A percentile compares a stretch with the other conserved stretches of the same genome.
phyloP scores from a whole-genome alignment of 2,113 vertebrate genomes.

The Sinocyclocheilus anophthalmus region DNA sequence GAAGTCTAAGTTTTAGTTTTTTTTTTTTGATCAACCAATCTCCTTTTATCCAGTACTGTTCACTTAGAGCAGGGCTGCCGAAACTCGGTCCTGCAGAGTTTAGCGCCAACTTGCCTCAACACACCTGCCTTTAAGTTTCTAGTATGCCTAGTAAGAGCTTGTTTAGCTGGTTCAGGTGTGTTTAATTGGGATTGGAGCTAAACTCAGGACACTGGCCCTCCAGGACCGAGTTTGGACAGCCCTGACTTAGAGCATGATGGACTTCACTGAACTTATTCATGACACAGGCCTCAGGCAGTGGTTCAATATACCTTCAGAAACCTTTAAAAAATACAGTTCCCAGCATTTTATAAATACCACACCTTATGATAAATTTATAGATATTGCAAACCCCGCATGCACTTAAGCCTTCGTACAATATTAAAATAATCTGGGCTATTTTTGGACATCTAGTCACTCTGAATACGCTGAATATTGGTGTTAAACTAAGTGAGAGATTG shows the following conservation, averaged over 20 bases:
- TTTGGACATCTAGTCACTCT: slow-evolving; percentile 28
- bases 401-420: slow-evolving; percentile 45
- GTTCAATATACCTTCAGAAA: slow-evolving; percentile 24
- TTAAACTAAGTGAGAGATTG: not conserved
- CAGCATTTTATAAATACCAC: slow-evolving; percentile 36
- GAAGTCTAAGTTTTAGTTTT: not conserved
- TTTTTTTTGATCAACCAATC: not conserved
- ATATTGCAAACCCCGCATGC: slow-evolving; percentile 30
- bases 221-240: too few relatives aligned
- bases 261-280: slow-evolving; percentile 28
- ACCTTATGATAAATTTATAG: slow-evolving; percentile 54
- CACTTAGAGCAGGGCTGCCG: not conserved
- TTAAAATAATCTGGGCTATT: slow-evolving; percentile 36
- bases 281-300: not conserved
- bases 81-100: too few relatives aligned
- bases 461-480: slow-evolving; percentile 31
- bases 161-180: too few relatives aligned
- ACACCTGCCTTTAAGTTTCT: too few relatives aligned
- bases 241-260: slow-evolving; percentile 23
- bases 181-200: too few relatives aligned
- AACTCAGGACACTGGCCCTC: too few relatives aligned
- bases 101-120: too few relatives aligned
- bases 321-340: slow-evolving; percentile 16
- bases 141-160: too few relatives aligned
- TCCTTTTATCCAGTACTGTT: not conserved